These are phyloP conservation scores for Passerina amoena DNA, from an alignment of 2,113 vertebrate genomes.

Conservation along the genomic window DNA sequence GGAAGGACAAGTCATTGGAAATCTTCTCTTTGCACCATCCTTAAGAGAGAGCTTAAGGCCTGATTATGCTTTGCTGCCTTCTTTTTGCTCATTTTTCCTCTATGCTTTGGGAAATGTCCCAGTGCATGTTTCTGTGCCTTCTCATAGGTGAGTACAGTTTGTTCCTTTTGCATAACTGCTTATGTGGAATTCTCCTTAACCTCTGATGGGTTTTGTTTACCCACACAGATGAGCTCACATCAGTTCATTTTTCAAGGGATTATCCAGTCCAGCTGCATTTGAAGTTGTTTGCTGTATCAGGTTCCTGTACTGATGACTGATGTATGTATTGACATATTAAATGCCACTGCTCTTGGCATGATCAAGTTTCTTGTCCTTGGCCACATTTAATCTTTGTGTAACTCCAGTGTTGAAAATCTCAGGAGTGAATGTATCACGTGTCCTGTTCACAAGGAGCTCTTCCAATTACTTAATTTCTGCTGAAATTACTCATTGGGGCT, in stretches of 20 bases:
- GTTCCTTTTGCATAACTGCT: neutral
- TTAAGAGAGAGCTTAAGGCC: neutral
- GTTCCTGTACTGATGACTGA: neutral
- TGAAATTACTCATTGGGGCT: neutral
- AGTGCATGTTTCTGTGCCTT: neutral
- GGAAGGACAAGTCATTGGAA: neutral
- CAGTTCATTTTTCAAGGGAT: neutral
- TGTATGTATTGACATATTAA: neutral
- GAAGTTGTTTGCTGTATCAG: neutral
- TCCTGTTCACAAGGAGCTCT: neutral
- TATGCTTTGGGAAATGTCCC: fast-evolving
- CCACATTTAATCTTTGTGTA: neutral
- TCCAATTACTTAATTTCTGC: neutral
- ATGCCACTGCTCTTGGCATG: neutral
- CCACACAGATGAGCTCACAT: neutral
- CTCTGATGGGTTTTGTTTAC: neutral
- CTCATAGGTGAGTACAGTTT: neutral
- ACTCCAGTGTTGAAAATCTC: neutral
- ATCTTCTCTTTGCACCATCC: neutral
- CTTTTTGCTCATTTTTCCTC: neutral
- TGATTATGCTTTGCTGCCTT: neutral
- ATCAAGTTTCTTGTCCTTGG: neutral
- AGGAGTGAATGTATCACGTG: neutral
- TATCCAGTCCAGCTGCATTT: neutral
- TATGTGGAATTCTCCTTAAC: neutral